Conservation (phyloP, 2,113 vertebrate species). For the Laticauda laticaudata region DNA sequence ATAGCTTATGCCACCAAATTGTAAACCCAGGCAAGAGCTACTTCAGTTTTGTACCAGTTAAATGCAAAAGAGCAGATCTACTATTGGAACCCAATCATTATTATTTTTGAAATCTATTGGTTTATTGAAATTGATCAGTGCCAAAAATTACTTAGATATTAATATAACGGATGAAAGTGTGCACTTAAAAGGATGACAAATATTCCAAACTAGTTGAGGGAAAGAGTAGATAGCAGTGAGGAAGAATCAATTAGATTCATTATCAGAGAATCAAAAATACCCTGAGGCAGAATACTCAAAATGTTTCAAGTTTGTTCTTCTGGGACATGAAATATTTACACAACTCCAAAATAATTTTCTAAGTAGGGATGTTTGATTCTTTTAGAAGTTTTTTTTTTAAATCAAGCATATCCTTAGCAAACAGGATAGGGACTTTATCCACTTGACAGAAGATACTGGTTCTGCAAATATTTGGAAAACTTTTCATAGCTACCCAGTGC, state of each 20-base stretch:
- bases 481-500: not conserved
- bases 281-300: not conserved
- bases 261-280: not conserved
- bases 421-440: not conserved
- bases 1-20: not conserved
- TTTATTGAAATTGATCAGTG: not conserved
- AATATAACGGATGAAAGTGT: not conserved
- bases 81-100: not conserved
- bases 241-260: not conserved
- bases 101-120: too few relatives aligned
- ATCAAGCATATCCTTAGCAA: not conserved
- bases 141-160: not conserved
- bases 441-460: not conserved
- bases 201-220: not conserved
- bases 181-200: not conserved
- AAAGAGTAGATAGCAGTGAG: not conserved
- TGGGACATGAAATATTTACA: not conserved
- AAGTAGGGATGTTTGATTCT: not conserved
- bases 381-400: not conserved
- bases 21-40: not conserved
- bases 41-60: not conserved
- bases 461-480: not conserved
- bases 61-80: not conserved
- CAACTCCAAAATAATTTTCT: not conserved
- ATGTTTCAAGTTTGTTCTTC: not conserved